Percentiles rank a stretch among this genome's conserved stretches.
phyloP scores from a whole-genome alignment of 2,113 vertebrate genomes.

The Channa argus region DNA sequence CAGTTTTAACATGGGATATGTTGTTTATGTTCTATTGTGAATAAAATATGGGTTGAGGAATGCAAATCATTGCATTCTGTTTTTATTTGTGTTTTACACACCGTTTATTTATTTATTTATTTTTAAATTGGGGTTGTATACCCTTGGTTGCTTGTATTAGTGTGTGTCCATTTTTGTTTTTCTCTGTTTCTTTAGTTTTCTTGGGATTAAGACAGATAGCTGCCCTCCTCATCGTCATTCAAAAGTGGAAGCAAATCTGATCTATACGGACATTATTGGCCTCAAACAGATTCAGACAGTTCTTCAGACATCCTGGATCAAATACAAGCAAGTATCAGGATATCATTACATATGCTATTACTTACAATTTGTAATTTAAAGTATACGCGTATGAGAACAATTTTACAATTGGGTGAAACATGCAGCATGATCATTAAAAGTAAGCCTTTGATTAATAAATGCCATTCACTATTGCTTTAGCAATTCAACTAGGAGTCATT shows the following conservation, averaged over 20 bases:
- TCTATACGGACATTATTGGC: conserved; percentile 46
- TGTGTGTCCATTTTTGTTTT: not conserved
- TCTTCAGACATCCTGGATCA: conserved; percentile 17
- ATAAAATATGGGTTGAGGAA: too few species aligned
- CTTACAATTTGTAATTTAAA: too few species aligned
- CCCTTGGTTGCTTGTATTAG: not conserved
- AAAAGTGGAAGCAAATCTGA: conserved; percentile 6
- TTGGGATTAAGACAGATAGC: not conserved
- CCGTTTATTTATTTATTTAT: too few species aligned
- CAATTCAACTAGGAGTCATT: not conserved
- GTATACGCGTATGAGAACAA: too few species aligned
- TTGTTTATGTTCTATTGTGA: too few species aligned
- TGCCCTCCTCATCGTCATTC: not conserved
- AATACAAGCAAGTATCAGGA: conserved; percentile 28
- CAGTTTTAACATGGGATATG: too few species aligned
- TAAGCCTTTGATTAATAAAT: not conserved
- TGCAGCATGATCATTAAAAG: not conserved
- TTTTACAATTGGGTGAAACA: not conserved
- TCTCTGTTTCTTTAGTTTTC: not conserved
- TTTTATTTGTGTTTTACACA: too few species aligned
- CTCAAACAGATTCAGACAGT: conserved; percentile 15
- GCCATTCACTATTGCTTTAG: not conserved
- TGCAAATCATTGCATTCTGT: too few species aligned
- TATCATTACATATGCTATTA: not conserved
- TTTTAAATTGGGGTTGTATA: too few species aligned